Conservation (phyloP, 2,888 invertebrate genomes). For the Laothoe populi region DNA sequence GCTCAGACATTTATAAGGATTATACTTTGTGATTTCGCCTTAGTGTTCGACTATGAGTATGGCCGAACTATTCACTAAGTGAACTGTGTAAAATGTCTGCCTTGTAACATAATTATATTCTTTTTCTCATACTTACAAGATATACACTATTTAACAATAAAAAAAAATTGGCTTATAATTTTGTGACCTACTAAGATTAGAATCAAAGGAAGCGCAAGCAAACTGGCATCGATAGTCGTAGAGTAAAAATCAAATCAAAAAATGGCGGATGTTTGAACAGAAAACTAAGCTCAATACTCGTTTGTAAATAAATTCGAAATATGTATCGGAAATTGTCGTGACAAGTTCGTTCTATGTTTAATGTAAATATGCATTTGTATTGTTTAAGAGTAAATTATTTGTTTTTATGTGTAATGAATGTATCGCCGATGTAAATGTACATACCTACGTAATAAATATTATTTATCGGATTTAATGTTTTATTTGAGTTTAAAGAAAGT, state of each 20-base stretch:
- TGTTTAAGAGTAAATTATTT: slow-evolving; percentile 49
- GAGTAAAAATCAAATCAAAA: not conserved
- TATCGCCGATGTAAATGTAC: slow-evolving; percentile 37
- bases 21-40: not conserved
- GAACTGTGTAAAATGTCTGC: not conserved
- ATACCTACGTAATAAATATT: slow-evolving; percentile 21
- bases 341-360: slow-evolving; percentile 27
- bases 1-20: not conserved
- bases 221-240: not conserved
- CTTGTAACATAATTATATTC: too few species aligned
- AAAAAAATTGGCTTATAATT: too few species aligned
- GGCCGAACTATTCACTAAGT: not conserved
- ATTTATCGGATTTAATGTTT: slow-evolving; percentile 16
- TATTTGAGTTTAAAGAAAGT: not conserved
- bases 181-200: not conserved
- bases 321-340: slow-evolving; percentile 26
- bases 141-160: too few species aligned
- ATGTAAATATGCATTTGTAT: slow-evolving; percentile 49
- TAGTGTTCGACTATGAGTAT: not conserved
- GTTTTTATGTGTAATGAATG: slow-evolving; percentile 49
- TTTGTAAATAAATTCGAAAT: slow-evolving; percentile 28
- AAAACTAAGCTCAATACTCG: slow-evolving; percentile 40
- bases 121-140: too few species aligned
- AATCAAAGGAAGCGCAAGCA: not conserved
- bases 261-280: slow-evolving; percentile 18